These are phyloP conservation scores for Cerceris rybyensis DNA, from an alignment of 2,888 invertebrate species.

Conservation along the genomic window DNA sequence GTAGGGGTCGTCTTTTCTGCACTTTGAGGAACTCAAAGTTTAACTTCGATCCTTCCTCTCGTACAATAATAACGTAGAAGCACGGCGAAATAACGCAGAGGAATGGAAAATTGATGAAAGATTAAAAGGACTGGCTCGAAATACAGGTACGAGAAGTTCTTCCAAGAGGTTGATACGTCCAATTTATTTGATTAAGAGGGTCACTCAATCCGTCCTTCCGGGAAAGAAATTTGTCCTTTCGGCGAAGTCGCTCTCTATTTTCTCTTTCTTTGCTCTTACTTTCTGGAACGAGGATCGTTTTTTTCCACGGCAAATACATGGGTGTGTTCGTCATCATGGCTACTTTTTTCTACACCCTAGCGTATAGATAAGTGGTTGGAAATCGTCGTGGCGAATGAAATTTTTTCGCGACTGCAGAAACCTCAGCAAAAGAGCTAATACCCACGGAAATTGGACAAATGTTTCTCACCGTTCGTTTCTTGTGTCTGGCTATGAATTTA, in stretches of 20 bases:
- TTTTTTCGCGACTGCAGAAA: too few relatives aligned
- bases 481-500: too few relatives aligned
- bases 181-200: conserved; percentile 30
- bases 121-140: not conserved
- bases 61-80: conserved; percentile 2
- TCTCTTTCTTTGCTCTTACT: not conserved
- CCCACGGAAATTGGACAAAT: too few relatives aligned
- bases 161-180: conserved; percentile 19
- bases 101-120: not conserved
- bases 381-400: too few relatives aligned
- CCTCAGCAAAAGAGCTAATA: too few relatives aligned
- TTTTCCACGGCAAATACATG: not conserved
- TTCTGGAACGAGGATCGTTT: not conserved
- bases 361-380: too few relatives aligned
- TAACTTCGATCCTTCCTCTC: not conserved
- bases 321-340: not conserved
- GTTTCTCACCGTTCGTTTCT: too few relatives aligned
- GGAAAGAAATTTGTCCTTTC: conserved; percentile 7
- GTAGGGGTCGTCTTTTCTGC: too few relatives aligned
- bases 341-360: too few relatives aligned
- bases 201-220: not conserved
- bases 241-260: not conserved
- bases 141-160: conserved; percentile 3
- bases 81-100: conserved; percentile 1
- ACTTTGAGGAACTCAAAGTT: not conserved